Base-by-base conservation (phyloP, 1,140 invertebrate species). In the Pseudomyrmex cubaensis region DNA sequence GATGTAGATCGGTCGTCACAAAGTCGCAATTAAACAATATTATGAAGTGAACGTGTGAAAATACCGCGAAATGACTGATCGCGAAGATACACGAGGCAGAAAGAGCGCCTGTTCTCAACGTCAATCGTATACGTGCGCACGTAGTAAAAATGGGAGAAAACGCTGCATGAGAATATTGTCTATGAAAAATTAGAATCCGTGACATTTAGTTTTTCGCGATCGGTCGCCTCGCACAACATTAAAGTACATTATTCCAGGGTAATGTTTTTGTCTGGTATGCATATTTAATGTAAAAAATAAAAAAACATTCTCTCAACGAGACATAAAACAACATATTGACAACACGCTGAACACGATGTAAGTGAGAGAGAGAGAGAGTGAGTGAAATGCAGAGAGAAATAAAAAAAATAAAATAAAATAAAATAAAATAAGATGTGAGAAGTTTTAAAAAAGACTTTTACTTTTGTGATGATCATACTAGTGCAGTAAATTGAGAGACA, bases 221-320 rank as follows among this genome's bases (percentile, higher is more conserved):
- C 73, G 85, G 67, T 87, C 78, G 59, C 78, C 78, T 63, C 72
- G 78, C 78, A 50, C 64, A 75, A 70, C 70, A 59, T 35, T 54
- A 52, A 72, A 63, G 54, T 64, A 73, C 44, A 75, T 75, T 82
- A 85, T 64, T 84, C 73, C 77, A 87, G 85, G 86, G 84, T 85
- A 82, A 89, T 61, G 86, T 85, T 88, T 35, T 84, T 83, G 72
- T 93, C 90, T 92, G 89, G 90, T 92, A 93, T 87, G 90, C 92
- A 93, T 93, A 93, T 92, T 93, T 82, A 90, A 92, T 93, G 90
- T 92, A 91, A 91, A 91, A 90, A 66, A 17, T 25, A 66, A 84
- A 84, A 85, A 82, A 85, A 76, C 59, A 83, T 13, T 75, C 22
- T 35, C 35, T 69, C 57, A 59, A 44, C 17, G 22, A 63, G 52